These are phyloP conservation scores for Andricus grossulariae DNA, from an alignment of 1,140 invertebrate genomes.

Conservation along the genomic window DNA sequence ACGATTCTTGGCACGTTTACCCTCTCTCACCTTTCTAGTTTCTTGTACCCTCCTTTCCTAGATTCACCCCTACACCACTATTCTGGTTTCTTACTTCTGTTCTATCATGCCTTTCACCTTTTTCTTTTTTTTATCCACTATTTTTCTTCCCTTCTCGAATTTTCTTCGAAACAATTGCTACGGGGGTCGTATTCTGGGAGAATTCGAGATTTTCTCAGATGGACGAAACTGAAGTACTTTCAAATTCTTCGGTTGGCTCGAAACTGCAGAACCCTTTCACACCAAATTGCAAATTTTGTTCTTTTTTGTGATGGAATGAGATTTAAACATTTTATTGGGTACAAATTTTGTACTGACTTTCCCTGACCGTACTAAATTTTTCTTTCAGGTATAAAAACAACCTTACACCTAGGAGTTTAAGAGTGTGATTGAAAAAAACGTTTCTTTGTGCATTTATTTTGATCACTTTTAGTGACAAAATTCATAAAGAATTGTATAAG, in stretches of 20 bases:
- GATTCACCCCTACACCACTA: constrained; percentile 36
- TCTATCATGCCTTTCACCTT: constrained; percentile 2
- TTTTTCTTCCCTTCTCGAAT: constrained; percentile 7
- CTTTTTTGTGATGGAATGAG: too few species aligned
- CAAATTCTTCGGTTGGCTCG: not conserved
- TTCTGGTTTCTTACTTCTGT: constrained; percentile 29
- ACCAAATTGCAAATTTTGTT: not conserved
- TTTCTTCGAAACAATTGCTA: constrained; percentile 3
- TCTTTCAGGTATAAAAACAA: too few species aligned
- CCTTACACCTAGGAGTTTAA: too few species aligned
- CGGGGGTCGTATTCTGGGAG: not conserved
- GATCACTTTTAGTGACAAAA: too few species aligned
- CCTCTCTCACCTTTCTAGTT: constrained; percentile 51
- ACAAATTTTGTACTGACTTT: too few species aligned
- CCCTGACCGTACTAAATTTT: too few species aligned
- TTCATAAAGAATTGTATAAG: too few species aligned
- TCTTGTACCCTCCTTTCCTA: constrained; percentile 52
- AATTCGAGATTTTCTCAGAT: not conserved
- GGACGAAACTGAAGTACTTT: not conserved
- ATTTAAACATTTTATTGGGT: too few species aligned
- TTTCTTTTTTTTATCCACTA: not conserved
- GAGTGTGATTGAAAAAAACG: too few species aligned
- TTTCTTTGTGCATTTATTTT: too few species aligned
- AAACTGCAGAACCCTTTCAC: not conserved
- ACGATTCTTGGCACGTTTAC: constrained; percentile 57